Percentiles rank a stretch among this genome's conserved stretches.
These are phyloP conservation scores for Glyphotaelius pellucidus DNA, from an alignment of 2,888 invertebrate genomes.

Conservation along the genomic window DNA sequence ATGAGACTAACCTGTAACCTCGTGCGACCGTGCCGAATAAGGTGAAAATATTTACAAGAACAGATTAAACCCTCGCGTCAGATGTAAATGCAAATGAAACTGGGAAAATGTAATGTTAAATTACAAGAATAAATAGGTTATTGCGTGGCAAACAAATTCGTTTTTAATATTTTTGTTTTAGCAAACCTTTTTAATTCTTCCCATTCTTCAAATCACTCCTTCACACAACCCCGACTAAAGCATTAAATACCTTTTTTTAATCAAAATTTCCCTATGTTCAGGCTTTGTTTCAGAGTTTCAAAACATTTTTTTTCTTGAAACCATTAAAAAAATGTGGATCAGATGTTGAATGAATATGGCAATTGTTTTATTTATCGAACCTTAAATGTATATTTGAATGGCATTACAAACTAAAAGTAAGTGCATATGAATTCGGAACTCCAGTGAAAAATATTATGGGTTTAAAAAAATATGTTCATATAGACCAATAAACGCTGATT, in stretches of 20 bases:
- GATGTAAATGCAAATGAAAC: slow-evolving; percentile 2
- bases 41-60: slow-evolving; percentile 23
- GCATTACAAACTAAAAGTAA: neutral
- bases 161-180: neutral
- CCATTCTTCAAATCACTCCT: neutral
- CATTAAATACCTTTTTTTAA: neutral
- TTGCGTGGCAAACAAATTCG: neutral
- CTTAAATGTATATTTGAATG: neutral
- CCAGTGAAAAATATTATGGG: no score
- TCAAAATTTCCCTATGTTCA: no score
- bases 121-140: neutral
- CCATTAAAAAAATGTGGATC: no score
- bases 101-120: neutral
- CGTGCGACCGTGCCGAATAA: slow-evolving; percentile 3
- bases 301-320: neutral
- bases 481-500: no score
- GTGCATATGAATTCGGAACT: neutral
- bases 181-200: neutral
- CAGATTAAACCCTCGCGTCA: neutral
- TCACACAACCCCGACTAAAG: neutral
- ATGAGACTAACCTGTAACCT: slow-evolving; percentile 18
- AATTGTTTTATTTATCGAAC: neutral
- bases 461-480: no score
- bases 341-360: neutral
- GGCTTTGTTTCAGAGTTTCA: no score